Evolutionary conservation across 2,888 invertebrate genomes (phyloP), one percentile per base, ranked within the genome.

Genomic region (Hypomecis punctinalis): DNA sequence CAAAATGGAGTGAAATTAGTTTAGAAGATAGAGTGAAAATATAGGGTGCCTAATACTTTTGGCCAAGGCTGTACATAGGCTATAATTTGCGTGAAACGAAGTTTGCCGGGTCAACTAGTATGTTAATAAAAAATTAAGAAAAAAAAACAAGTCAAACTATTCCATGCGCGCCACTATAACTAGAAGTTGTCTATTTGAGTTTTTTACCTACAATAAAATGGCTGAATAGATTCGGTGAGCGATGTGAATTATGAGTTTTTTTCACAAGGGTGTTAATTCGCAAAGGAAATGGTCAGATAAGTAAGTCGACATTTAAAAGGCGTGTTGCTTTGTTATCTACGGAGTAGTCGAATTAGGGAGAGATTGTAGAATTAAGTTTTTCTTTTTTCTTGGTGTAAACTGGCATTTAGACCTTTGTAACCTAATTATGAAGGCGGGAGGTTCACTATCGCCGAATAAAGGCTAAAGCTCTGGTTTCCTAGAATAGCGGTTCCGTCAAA

Each of bases 261-360:
- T 70, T 63, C 69, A 53, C 63, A 33, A 11, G 64, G 69, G 71
- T 58, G 68, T 69, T 76, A 67, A 75, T 72, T 75, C 75, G 73
- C 66, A 36, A 55, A 13, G 48, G 66, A 68, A 74, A 76, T 78
- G 59, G 47, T 8, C 23, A 35, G 76, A 78, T 78, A 61, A 42
- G 36, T 56, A 56, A 77, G 61, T 71, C 57, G 72, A 69, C 68
- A 59, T 68, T 69, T 69, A 68, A 68, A 52, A 70, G 70, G 67
- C 70, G 67, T 72, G 55, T 69, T 72, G 11, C 67, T 63, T 61
- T 63, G 52, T 69, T 61, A 61, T 69, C 63, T 64, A 63, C 59
- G 48, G 52, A 53, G 59, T 65, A 67, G 45, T 46, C 58, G 48
- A 66, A 74, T 62, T 64, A 63, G 47, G 68, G 39, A 8, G 10